phyloP scores from a whole-genome alignment of 2,113 vertebrate species.

The Corythaixoides concolor region DNA sequence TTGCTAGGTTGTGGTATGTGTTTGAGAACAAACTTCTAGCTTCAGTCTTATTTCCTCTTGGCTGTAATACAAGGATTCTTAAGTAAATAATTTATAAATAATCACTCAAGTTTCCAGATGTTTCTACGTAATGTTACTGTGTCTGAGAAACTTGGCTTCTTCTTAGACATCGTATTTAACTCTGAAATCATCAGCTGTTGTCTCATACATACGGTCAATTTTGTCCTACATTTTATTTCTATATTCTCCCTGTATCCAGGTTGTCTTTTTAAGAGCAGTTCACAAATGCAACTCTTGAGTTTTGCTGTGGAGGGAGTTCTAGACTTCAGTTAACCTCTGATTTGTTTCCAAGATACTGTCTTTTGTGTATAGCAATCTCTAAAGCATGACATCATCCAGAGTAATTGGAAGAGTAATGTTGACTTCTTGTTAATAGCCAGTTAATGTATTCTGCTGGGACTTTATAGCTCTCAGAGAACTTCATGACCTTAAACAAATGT shows the following conservation, averaged over 20 bases:
- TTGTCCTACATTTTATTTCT: not conserved
- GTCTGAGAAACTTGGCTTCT: not conserved
- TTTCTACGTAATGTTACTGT: not conserved
- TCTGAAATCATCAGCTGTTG: not conserved
- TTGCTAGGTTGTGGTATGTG: not conserved
- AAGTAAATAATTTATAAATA: not conserved
- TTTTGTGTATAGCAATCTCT: not conserved
- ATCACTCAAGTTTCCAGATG: not conserved
- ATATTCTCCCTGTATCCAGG: not conserved
- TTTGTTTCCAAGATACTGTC: not conserved
- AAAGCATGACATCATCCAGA: not conserved
- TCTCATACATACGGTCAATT: not conserved
- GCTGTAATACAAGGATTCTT: not conserved
- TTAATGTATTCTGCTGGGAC: not conserved
- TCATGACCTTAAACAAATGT: not conserved
- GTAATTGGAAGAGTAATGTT: not conserved
- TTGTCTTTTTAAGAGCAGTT: not conserved
- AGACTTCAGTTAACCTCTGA: fast-evolving
- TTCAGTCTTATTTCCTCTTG: not conserved
- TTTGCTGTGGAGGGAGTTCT: not conserved
- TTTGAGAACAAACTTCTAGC: not conserved
- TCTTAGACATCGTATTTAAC: not conserved
- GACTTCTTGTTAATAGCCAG: not conserved
- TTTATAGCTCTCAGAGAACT: not conserved
- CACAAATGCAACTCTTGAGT: fast-evolving